Base-by-base conservation (phyloP, 2,888 invertebrate genomes). In the Xanthorhoe designata region DNA sequence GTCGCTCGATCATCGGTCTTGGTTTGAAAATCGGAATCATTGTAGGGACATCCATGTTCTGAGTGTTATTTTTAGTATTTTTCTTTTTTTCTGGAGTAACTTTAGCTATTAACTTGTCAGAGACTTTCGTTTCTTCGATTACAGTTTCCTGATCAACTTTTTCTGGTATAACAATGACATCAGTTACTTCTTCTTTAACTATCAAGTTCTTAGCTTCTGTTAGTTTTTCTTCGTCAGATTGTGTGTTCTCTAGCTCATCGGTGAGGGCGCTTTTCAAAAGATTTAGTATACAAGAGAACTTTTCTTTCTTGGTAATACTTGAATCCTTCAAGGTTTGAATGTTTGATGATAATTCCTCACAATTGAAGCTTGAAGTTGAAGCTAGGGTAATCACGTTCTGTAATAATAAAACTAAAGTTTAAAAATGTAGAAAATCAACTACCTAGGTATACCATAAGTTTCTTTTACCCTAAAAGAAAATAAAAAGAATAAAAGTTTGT, bases 211-310 rank as follows among this genome's bases (percentile, higher is more conserved):
- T 18, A 7, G 45, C 49, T 1, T 70, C 61, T 58, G 66, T 62
- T 18, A 7, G 7, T 13, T 4, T 55, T 72, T 56, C 58, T 35
- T 29, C 53, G 13, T 51, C 10, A 5, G 32, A 52, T 15, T 52
- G 45, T 4, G 60, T 47, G 5, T 53, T 66, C 3, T 68, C 66
- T 15, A 73, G 50, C 42, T 69, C 81, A 10, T 79, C 77, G 1
- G 74, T 58, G 1, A 81, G 66, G 6, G 80, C 68, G 9, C 61
- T 65, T 60, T 80, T 79, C 0, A 80, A 55, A 13, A 78, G 61
- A 50, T 76, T 79, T 0, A 73, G 53, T 5, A 76, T 69, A n/a
- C 80, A 77, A 0, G 65, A 68, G 0, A 81, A 75, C 58, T 66
- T 76, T 42, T 78, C 78, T 64, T 78, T 76, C 52, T 75, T 80